phyloP scores from a whole-genome alignment of 2,113 vertebrate genomes.

The Taurulus bubalis region DNA sequence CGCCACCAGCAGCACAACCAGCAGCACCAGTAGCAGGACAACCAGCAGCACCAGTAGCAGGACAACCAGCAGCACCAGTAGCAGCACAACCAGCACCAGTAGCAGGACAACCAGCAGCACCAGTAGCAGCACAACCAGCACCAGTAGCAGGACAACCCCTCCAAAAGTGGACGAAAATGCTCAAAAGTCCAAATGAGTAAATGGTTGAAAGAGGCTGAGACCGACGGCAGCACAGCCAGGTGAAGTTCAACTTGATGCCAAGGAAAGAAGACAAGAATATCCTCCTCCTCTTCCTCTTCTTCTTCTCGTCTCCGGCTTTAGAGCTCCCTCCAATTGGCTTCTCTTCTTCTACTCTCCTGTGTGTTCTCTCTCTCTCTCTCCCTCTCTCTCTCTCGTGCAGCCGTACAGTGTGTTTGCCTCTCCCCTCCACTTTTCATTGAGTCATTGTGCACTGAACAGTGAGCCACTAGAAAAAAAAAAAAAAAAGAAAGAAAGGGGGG shows the following conservation, averaged over 20 bases:
- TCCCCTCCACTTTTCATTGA: slow-evolving; percentile 81
- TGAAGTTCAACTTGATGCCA: slow-evolving; percentile 68
- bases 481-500: slow-evolving; percentile 33
- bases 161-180: slow-evolving; percentile 29
- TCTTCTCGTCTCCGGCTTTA: slow-evolving; percentile 45
- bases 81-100: background rate
- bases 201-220: slow-evolving; percentile 10
- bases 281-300: slow-evolving; percentile 34
- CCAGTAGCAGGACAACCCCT: background rate
- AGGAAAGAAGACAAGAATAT: slow-evolving; percentile 43
- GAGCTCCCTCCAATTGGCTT: slow-evolving; percentile 50
- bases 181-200: background rate
- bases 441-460: slow-evolving; percentile 79
- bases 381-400: slow-evolving; percentile 56
- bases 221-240: slow-evolving; percentile 25
- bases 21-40: background rate
- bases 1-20: background rate
- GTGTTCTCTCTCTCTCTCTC: slow-evolving; percentile 18
- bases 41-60: background rate
- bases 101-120: background rate
- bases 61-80: background rate
- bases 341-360: slow-evolving; percentile 58
- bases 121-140: background rate
- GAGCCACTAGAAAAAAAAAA: slow-evolving; percentile 64
- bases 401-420: slow-evolving; percentile 72